Evolutionary conservation across 2,797 vertebrate species (phyloP), one percentile per base, ranked within the genome.

Genomic region (Brachyalestes nurse): DNA sequence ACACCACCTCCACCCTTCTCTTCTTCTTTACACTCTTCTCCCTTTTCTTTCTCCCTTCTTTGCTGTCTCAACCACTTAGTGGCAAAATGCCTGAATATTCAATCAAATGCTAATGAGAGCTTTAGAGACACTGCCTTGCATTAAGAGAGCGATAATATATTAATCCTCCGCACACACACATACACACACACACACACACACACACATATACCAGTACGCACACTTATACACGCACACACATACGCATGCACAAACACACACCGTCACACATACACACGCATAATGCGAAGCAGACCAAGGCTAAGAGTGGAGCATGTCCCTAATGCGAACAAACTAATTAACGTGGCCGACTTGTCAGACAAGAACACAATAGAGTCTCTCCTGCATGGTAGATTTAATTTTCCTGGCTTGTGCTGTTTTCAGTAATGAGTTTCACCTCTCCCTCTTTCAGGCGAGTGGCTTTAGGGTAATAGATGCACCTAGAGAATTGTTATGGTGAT

Each of bases 321-420:
- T 78, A 69, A 76, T 84, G 78, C 65, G 57, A 79, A 70, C 61
- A 81, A 71, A 81, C 58, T 23, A 66, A 79, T 84, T 80, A 80
- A 38, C 21, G 61, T 57, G 16, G 17, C 16, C 28, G 7, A 77
- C 62, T 79, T 12, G 25, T 40, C 60, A n/a, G 28, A 77, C 21
- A 77, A 75, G n/a, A 80, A 67, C 67, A 80, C 58, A 65, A 62
- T 55, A 53, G 55, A 69, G 51, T 45, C 62, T 78, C 60, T 57
- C 6, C 3, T 23, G 55, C 49, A 25, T n/a, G 47, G 61, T 73
- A 70, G 25, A 78, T 81, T 77, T 75, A 80, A 83, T 85, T 69
- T 78, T 28, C 28, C n/a, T 58, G 28, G 23, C 19, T 72, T 82
- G 60, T 69, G 72, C 61, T 58, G 64, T 72, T 64, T 72, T 70